Conservation (phyloP, 2,888 invertebrate genomes). For the Yponomeuta evonymella region DNA sequence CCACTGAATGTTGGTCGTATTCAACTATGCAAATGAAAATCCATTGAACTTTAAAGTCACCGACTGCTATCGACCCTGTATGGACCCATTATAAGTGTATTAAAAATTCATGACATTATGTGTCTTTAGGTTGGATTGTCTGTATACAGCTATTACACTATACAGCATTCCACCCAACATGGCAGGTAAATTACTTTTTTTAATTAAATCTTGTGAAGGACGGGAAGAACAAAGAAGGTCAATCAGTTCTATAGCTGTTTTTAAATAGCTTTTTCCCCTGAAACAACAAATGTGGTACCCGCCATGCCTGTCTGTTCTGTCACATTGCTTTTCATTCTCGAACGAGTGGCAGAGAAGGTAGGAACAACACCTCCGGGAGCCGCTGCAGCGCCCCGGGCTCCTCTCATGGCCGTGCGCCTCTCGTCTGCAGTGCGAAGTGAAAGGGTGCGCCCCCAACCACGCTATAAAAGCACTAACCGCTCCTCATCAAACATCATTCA, state of each 20-base stretch:
- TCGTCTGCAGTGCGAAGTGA: conserved; percentile 45
- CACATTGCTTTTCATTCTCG: not conserved
- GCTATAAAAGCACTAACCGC: conserved; percentile 60
- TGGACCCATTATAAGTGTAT: too few relatives aligned
- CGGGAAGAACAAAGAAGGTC: too few relatives aligned
- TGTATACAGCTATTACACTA: too few relatives aligned
- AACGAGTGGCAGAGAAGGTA: not conserved
- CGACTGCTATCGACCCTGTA: too few relatives aligned
- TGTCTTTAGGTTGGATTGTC: too few relatives aligned
- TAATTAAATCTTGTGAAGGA: too few relatives aligned
- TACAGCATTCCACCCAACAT: too few relatives aligned
- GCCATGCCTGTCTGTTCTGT: not conserved
- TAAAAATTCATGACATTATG: too few relatives aligned
- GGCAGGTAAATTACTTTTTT: too few relatives aligned
- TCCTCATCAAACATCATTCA: conserved; percentile 59
- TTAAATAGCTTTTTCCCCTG: not conserved
- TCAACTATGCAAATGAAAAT: conserved; percentile 22
- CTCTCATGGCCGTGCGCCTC: conserved; percentile 53
- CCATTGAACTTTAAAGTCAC: conserved; percentile 27
- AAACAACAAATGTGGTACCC: not conserved
- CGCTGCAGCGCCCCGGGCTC: conserved; percentile 46
- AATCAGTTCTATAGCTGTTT: too few relatives aligned
- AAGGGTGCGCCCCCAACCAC: conserved; percentile 61
- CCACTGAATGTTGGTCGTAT: not conserved
- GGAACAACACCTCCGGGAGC: conserved; percentile 15